Evolutionary conservation across 2,888 invertebrate genomes (phyloP), one percentile per base, ranked within the genome.

Genomic region (Acronicta psi): DNA sequence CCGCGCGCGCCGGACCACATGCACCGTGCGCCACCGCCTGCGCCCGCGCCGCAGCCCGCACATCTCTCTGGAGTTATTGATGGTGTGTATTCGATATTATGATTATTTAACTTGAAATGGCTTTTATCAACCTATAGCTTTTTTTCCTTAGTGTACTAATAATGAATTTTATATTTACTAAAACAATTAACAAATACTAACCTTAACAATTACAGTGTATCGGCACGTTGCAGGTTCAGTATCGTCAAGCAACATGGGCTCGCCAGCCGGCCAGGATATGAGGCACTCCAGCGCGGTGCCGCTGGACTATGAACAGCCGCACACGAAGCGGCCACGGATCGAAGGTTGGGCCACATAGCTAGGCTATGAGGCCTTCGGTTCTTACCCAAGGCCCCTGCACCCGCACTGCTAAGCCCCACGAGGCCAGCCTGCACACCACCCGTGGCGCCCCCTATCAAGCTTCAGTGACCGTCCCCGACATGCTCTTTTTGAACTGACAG

Each of bases 281-380:
- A 85, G 93, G 79, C 94, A 94, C 83, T 73, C 86, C 49, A 86
- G 79, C 81, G 82, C 86, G 34, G 88, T 84, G 57, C 91, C 93
- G 23, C 85, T 93, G 42, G 95, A 95, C 79, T 95, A 95, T 81
- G 95, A 95, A 78, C 94, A 95, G 88, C 92, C 93, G 57, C 95
- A 95, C 83, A 87, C 97, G 91, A 99, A 99, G 94, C 96, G 98
- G 87, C 96, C 97, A 83, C 96, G 98, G 91, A 96, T 98, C 87
- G 98, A 98, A 87, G 97, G 97, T 66, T 99, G 99, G 98, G 96
- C 97, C 90, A 97, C 98, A 96, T 98, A 97, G 97, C 96, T 92
- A 89, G 88, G 89, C 91, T 84, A 87, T 68, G 92, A 93, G 90
- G 93, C 90, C 93, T 94, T 91, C 89, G 94, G 93, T 67, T 75